phyloP scores from a whole-genome alignment of 2,888 invertebrate species.

The Pediacus dermestoides region DNA sequence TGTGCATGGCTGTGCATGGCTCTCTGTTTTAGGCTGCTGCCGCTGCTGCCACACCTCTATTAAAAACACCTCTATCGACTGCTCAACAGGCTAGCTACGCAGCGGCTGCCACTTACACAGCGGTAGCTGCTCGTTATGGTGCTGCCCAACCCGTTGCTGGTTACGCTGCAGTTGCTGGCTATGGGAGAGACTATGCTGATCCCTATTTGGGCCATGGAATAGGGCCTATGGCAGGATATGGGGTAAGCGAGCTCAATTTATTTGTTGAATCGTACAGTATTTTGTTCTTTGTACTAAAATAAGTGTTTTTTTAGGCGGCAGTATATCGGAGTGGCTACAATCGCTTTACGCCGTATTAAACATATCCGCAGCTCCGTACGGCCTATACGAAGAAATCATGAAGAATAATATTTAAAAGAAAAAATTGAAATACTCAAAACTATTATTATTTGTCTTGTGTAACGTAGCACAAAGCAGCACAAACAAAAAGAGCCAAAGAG shows the following conservation, averaged over 20 bases:
- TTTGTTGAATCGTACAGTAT: conserved; percentile 4
- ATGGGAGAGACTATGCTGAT: conserved; percentile 88
- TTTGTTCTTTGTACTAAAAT: conserved; percentile 7
- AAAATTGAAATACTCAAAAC: conserved; percentile 21
- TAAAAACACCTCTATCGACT: conserved; percentile 78
- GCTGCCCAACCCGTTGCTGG: conserved; percentile 72
- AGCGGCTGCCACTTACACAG: conserved; percentile 79
- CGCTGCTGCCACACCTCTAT: conserved; percentile 72
- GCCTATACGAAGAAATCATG: conserved; percentile 34
- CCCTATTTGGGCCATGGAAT: conserved; percentile 94
- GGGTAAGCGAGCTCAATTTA: conserved; percentile 62
- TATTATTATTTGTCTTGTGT: conserved; percentile 44
- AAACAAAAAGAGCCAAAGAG: conserved; percentile 46
- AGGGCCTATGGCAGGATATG: conserved; percentile 95
- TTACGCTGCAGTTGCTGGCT: conserved; percentile 70
- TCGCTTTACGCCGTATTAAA: conserved; percentile 89
- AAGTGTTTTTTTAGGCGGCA: conserved; percentile 67
- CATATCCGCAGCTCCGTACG: conserved; percentile 47
- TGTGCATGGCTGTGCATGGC: conserved; percentile 49
- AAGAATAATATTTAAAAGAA: conserved; percentile 2
- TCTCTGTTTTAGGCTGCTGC: conserved; percentile 55
- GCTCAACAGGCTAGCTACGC: conserved; percentile 86
- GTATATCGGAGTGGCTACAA: conserved; percentile 93
- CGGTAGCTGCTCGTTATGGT: conserved; percentile 80
- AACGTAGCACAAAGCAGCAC: conserved; percentile 44